Evolutionary conservation across 2,797 vertebrate species (phyloP), one percentile per base, ranked within the genome.

Genomic region (Labroides dimidiatus): DNA sequence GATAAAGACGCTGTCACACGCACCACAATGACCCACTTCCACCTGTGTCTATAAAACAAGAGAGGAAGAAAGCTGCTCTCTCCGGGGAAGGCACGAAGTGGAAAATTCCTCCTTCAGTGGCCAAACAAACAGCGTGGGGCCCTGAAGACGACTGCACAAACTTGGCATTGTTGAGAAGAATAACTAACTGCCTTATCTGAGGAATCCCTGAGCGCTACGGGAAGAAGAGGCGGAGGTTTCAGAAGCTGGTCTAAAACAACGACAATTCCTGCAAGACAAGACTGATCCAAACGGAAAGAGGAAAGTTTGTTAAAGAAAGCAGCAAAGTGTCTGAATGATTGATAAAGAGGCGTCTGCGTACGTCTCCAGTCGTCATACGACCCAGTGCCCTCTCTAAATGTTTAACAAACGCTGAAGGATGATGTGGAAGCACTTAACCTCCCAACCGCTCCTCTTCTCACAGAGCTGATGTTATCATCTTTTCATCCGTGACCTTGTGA

Each of bases 51-150:
- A 78, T 75, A 80, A 87, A 82, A 84, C 82, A 76, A 76, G 77
- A 65, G 9, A 3, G 75, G 65, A 45, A 59, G 50, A 77, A 72
- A 75, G 69, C 66, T 36, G 54, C 37, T 53, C 81, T 78, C 87
- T 56, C 66, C 71, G 12, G 78, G 78, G 74, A 75, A 73, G 54
- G 21, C 56, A 36, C 66, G 0, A 10, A 78, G 55, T 79, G 89
- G 86, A 92, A 92, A 84, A 87, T 88, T 90, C 84, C 84, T 82
- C 62, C 70, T 81, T 43, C 64, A 27, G 67, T 62, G 78, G 82
- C 63, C 78, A 84, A 87, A 80, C 74, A 82, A 85, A 71, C 78
- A 78, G 69, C 69, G 24, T 30, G 75, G 59, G 51, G 41, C 30
- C 57, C 50, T 45, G 59, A 84, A 79, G 76, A 89, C 5, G 72